Percentiles rank a stretch among this genome's conserved stretches.
phyloP scores from a whole-genome alignment of 2,113 vertebrate genomes.

The Etia nguti region DNA sequence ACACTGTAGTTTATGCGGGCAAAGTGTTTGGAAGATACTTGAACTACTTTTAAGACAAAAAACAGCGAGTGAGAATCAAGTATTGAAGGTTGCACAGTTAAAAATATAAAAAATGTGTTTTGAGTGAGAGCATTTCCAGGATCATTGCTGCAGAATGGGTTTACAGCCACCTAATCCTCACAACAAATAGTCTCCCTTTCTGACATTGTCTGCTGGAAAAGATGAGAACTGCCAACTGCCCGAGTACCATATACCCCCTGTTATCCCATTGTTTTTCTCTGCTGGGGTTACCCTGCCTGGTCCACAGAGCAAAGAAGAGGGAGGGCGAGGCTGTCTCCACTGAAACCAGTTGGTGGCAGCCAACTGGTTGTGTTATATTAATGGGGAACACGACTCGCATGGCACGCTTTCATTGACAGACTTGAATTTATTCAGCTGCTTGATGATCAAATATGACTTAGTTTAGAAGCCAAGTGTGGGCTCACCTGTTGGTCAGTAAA shows the following conservation, averaged over 20 bases:
- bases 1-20: neutral
- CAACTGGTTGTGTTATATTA: constrained; percentile 3
- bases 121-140: constrained; percentile 11
- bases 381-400: neutral
- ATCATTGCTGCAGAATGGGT: neutral
- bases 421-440: constrained; percentile 24
- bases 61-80: neutral
- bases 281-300: constrained; percentile 33
- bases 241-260: constrained; percentile 31
- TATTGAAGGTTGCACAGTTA: neutral
- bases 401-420: neutral
- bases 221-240: constrained; percentile 40
- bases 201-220: constrained; percentile 45
- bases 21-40: neutral
- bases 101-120: neutral
- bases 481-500: constrained; percentile 5
- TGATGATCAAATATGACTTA: neutral
- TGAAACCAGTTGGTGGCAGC: neutral
- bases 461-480: neutral
- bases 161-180: constrained; percentile 43
- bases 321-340: neutral
- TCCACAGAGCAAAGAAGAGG: constrained; percentile 1
- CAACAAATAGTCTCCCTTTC: constrained; percentile 47
- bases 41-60: neutral
- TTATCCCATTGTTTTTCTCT: constrained; percentile 45